A percentile compares a stretch with the other conserved stretches of the same genome.
These are phyloP conservation scores for Xyrauchen texanus DNA, from an alignment of 2,113 vertebrate genomes.

Conservation along the genomic window DNA sequence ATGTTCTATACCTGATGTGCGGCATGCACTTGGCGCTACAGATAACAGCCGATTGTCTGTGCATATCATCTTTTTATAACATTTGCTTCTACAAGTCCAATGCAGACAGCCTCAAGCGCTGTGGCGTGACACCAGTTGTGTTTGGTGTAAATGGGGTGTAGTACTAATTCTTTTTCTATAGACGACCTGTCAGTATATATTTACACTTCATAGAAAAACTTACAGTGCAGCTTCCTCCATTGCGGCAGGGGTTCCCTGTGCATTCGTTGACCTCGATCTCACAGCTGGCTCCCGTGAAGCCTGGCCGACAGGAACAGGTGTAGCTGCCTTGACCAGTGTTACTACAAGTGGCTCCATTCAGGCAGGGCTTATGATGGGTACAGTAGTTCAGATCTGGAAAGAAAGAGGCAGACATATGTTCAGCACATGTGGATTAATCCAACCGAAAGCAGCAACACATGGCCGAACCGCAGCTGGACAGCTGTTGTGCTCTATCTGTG, in stretches of 20 bases:
- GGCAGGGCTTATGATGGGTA: constrained; percentile 95
- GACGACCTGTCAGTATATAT: too few species aligned
- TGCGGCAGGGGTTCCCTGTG: constrained; percentile 85
- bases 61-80: too few species aligned
- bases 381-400: constrained; percentile 96
- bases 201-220: constrained; percentile 54
- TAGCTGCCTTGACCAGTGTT: constrained; percentile 99
- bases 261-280: constrained; percentile 91
- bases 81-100: too few species aligned
- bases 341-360: constrained; percentile 94
- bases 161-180: too few species aligned
- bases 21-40: too few species aligned
- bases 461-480: constrained; percentile 55
- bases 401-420: constrained; percentile 36
- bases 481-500: constrained; percentile 26
- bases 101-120: too few species aligned
- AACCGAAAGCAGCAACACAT: constrained; percentile 55
- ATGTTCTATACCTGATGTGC: too few species aligned
- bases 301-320: constrained; percentile 91
- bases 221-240: constrained; percentile 94
- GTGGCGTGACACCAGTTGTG: too few species aligned
- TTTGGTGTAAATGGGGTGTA: too few species aligned
- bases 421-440: constrained; percentile 70
- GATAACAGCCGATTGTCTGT: too few species aligned
- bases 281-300: constrained; percentile 89